phyloP scores from a whole-genome alignment of 2,797 vertebrate genomes.

The Chaetodon trifasciatus region DNA sequence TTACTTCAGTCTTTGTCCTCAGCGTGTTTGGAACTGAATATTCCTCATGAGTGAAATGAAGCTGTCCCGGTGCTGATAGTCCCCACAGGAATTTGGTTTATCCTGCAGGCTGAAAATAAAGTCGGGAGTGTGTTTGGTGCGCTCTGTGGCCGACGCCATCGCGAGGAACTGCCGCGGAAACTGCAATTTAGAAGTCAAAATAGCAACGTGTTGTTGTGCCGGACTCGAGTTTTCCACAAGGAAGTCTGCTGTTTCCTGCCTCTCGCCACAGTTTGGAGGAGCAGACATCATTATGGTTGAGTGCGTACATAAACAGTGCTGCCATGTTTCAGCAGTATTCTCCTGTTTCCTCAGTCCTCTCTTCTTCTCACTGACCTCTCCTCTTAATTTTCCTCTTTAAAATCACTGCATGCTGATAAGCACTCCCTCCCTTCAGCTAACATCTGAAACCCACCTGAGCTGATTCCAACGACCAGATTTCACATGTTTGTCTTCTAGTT shows the following conservation, averaged over 20 bases:
- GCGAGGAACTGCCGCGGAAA: constrained; percentile 33
- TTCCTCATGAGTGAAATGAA: constrained; percentile 34
- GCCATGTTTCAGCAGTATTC: no score
- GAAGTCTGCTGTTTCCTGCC: constrained; percentile 63
- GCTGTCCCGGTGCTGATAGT: neutral
- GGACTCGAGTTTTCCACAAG: constrained; percentile 55
- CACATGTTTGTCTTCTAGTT: neutral
- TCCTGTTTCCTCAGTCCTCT: no score
- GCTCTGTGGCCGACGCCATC: constrained; percentile 32
- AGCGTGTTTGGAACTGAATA: constrained; percentile 14
- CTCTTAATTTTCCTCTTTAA: neutral
- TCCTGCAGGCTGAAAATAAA: constrained; percentile 41
- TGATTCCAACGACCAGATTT: neutral
- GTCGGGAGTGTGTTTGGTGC: neutral
- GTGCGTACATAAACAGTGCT: constrained; percentile 23
- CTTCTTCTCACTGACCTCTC: neutral
- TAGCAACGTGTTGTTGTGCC: constrained; percentile 43
- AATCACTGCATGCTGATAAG: no score
- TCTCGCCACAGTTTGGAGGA: constrained; percentile 46
- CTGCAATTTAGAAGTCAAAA: constrained; percentile 65
- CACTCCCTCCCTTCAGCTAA: no score
- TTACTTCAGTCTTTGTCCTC: neutral
- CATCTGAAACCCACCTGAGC: neutral
- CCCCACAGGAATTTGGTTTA: constrained; percentile 54
- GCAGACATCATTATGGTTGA: constrained; percentile 24